phyloP scores from a whole-genome alignment of 2,113 vertebrate genomes.

The Dendropsophus ebraccatus region DNA sequence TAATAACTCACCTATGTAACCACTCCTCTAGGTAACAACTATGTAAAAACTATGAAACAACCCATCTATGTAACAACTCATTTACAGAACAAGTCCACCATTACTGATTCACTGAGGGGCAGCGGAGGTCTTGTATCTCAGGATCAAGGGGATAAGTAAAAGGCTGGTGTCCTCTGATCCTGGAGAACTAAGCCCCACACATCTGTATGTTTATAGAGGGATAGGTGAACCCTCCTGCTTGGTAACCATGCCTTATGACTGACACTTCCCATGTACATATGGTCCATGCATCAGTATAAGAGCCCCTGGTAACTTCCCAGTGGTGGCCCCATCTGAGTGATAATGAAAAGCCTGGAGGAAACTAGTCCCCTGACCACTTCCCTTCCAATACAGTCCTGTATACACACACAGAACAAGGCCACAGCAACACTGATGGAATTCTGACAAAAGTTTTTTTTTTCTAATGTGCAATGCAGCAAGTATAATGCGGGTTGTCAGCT shows the following conservation, averaged over 20 bases:
- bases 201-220: background rate
- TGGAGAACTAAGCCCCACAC: background rate
- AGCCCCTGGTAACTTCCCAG: background rate
- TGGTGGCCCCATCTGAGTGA: background rate
- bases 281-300: background rate
- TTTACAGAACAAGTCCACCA: background rate
- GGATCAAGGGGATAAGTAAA: background rate
- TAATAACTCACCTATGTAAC: no score
- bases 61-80: no score
- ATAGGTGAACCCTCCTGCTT: background rate
- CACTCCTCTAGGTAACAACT: no score
- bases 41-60: no score
- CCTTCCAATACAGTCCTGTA: background rate
- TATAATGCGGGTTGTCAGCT: background rate
- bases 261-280: background rate
- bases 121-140: background rate
- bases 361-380: background rate
- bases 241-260: background rate
- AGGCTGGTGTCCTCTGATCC: background rate
- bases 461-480: background rate
- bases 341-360: background rate
- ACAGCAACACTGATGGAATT: background rate
- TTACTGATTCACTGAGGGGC: background rate
- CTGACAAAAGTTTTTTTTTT: slow-evolving; percentile 12
- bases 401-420: background rate